These are phyloP conservation scores for Pardalotus punctatus DNA, from an alignment of 2,113 vertebrate genomes.

Conservation along the genomic window DNA sequence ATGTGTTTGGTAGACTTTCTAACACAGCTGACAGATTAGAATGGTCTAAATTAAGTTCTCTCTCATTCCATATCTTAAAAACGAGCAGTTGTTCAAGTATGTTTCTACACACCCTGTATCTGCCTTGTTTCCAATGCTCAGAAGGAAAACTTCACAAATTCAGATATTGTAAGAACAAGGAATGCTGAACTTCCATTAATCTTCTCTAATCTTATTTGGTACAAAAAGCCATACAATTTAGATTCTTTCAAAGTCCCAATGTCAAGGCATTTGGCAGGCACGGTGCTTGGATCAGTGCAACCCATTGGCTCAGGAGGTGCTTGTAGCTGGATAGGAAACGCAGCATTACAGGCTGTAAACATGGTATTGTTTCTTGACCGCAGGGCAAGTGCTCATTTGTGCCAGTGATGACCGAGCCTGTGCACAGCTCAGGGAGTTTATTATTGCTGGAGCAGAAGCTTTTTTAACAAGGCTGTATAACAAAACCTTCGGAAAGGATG, in stretches of 20 bases:
- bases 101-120: background rate
- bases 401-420: slow-evolving; percentile 94
- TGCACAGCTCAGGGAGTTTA: slow-evolving; percentile 89
- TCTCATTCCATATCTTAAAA: background rate
- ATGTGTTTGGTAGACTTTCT: background rate
- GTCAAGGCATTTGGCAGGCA: background rate
- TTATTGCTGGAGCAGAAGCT: slow-evolving; percentile 78
- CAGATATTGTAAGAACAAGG: background rate
- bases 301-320: background rate
- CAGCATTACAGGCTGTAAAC: background rate
- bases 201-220: background rate
- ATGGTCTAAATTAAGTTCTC: background rate
- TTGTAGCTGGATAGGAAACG: background rate
- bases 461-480: slow-evolving; percentile 84
- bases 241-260: background rate
- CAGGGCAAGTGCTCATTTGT: slow-evolving; percentile 92
- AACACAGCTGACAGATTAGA: background rate
- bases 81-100: background rate
- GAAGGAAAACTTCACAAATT: background rate
- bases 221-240: background rate
- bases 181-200: background rate
- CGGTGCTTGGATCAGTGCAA: background rate
- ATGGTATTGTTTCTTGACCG: background rate
- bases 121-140: background rate
- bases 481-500: slow-evolving; percentile 83